Base-by-base conservation (phyloP, 2,113 vertebrate genomes). In the Spea multiplicata region DNA sequence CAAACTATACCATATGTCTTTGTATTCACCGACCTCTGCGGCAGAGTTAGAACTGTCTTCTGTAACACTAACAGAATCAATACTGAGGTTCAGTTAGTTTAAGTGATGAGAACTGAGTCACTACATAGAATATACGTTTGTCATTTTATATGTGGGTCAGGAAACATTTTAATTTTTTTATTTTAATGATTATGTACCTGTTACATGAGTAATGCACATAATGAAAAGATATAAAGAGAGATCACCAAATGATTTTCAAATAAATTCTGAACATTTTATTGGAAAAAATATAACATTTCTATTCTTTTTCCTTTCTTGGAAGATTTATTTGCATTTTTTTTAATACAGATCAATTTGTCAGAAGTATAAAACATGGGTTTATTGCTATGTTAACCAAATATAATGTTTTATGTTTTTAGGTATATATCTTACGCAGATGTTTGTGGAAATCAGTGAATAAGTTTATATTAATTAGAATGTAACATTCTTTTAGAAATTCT, bases 1-100 rank as follows among this genome's bases (percentile, higher is more conserved):
- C 5, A 59, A 16, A 80, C 80, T 83, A 83, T 80, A 13, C 67
- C 55, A 59, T 12, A 59, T 59, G 16, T 9, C 75, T 83, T 84
- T 85, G 57, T 82, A 62, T 80, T 68, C 71, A 75, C 73, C 64
- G 72, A 82, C 85, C 87, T 78, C 86, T 78, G 83, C 57, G 49
- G 68, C 73, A 46, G 5, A 55, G 68, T 50, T 12, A 71, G 50
- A 12, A 17, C 79, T 65, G 52, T 82, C 71, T 77, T 82, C 72
- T 66, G 50, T n/a, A 75, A 81, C 45, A 45, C 55, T 83, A 80
- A 83, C 0, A 8, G 76, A 73, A 74, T 30, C 72, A 84, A 82
- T 67, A 16, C 6, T 70, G 50, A 74, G 17, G 14, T 64, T 57
- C 14, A 12, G 49, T 76, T 66, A 13, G 62, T 74, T 74, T 78